Base-by-base conservation (phyloP, 2,888 invertebrate genomes). In the Elysia crispata region DNA sequence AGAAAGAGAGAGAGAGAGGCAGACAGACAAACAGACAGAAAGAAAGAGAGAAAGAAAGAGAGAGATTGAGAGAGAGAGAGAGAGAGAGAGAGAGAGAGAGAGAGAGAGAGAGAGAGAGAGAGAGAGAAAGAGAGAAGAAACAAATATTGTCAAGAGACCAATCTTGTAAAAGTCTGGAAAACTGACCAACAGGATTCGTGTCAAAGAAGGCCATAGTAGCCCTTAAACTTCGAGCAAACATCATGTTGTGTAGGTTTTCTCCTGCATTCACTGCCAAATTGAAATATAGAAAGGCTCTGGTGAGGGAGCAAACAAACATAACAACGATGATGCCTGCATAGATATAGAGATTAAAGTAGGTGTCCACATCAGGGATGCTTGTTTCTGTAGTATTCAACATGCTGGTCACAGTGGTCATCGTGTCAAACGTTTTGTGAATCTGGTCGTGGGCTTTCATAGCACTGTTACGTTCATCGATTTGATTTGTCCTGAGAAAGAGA, bases 171-270 rank as follows among this genome's bases (percentile, higher is more conserved):
- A n/a, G n/a, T n/a, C n/a, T n/a, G n/a, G n/a, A n/a, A n/a, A n/a
- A 41, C 41, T 41, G 5, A 41, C 41, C 41, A 3, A 96, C 95
- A 0, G 96, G 95, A 92, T 97, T 97, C 1, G 94, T 94, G 90
- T 97, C 96, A 93, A 97, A 97, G 93, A 98, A 98, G 31, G 94
- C 93, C 94, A 97, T 96, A 0, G 96, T 95, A 0, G 96, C 95
- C 25, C 95, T 94, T 1, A 96, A 95, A 28, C 97, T 95, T 33
- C 95, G 94, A 23, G 93, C 92, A 91, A 97, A 97, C 97, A 97
- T 97, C 23, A 92, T 93, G 91, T 96, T 95, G 92, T 98, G 98
- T 0, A 97, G 93, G 5, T 93, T 94, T 1, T 94, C 94, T 0
- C 97, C 96, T 0, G 97, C 95, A 60, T 93, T 94, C 94, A 97